phyloP scores from a whole-genome alignment of 2,888 invertebrate genomes.

The Zele albiditarsus region DNA sequence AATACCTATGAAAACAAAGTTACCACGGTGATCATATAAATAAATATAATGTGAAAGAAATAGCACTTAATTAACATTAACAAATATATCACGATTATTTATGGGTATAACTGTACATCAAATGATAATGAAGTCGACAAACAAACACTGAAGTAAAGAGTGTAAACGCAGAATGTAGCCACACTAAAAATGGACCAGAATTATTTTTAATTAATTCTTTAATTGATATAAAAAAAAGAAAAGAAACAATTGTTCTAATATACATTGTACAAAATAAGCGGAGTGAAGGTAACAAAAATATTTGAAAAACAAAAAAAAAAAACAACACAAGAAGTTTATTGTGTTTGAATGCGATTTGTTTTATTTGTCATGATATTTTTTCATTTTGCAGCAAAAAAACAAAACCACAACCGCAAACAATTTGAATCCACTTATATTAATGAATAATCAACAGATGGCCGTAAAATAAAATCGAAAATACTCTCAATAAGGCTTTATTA shows the following conservation, averaged over 20 bases:
- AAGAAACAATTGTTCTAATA: slow-evolving; percentile 18
- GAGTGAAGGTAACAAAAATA: slow-evolving; percentile 24
- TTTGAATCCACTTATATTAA: not conserved
- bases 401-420: not conserved
- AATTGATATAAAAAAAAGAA: slow-evolving; percentile 20
- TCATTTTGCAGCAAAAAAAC: not conserved
- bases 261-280: slow-evolving; percentile 22
- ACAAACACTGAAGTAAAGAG: too few relatives aligned
- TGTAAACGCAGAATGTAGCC: not conserved
- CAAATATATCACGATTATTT: slow-evolving; percentile 32
- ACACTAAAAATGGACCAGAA: slow-evolving; percentile 34
- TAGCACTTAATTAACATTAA: not conserved
- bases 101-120: slow-evolving; percentile 9
- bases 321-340: not conserved
- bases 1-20: slow-evolving; percentile 12
- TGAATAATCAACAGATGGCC: not conserved
- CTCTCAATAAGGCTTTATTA: not conserved
- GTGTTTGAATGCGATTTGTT: slow-evolving; percentile 6
- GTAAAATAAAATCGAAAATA: not conserved
- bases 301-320: not conserved
- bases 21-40: slow-evolving; percentile 30
- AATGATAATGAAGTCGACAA: not conserved
- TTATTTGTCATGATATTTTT: not conserved
- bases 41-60: slow-evolving; percentile 24
- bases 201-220: slow-evolving; percentile 29